A percentile compares a stretch with the other conserved stretches of the same genome.
phyloP scores from a whole-genome alignment of 2,888 invertebrate genomes.

The Axea sp. region DNA sequence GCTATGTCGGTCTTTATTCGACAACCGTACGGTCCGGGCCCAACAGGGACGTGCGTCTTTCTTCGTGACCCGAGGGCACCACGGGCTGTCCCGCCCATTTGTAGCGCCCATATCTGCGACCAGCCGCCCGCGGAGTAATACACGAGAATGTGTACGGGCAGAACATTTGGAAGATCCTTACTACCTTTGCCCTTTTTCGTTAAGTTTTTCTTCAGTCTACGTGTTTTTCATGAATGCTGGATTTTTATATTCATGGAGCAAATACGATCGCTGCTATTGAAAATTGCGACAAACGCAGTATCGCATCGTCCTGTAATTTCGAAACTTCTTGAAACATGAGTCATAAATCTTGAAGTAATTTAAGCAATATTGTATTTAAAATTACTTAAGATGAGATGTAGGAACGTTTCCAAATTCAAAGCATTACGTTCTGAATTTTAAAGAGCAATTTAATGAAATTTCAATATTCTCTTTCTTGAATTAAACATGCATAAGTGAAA shows the following conservation, averaged over 20 bases:
- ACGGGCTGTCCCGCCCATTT: conserved; percentile 76
- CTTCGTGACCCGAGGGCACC: conserved; percentile 75
- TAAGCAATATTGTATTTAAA: conserved; percentile 5
- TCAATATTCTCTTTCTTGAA: neutral
- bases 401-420: neutral
- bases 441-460: conserved; percentile 5
- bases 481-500: neutral
- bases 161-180: conserved; percentile 29
- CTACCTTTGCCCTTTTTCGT: conserved; percentile 1
- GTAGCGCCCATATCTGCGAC: conserved; percentile 77
- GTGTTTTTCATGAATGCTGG: too few relatives aligned
- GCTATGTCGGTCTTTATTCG: conserved; percentile 32
- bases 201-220: conserved; percentile 19
- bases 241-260: too few relatives aligned
- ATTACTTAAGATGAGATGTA: conserved; percentile 11
- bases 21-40: conserved; percentile 63
- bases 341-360: conserved; percentile 1
- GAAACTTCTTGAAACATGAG: neutral
- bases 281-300: too few relatives aligned
- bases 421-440: conserved; percentile 10
- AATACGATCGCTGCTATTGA: too few relatives aligned
- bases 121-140: conserved; percentile 75
- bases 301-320: neutral
- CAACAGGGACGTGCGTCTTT: conserved; percentile 71
- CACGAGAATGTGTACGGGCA: conserved; percentile 64